These are phyloP conservation scores for Saguinus imperator DNA, from an alignment of 2,113 vertebrate genomes.

Conservation along the genomic window DNA sequence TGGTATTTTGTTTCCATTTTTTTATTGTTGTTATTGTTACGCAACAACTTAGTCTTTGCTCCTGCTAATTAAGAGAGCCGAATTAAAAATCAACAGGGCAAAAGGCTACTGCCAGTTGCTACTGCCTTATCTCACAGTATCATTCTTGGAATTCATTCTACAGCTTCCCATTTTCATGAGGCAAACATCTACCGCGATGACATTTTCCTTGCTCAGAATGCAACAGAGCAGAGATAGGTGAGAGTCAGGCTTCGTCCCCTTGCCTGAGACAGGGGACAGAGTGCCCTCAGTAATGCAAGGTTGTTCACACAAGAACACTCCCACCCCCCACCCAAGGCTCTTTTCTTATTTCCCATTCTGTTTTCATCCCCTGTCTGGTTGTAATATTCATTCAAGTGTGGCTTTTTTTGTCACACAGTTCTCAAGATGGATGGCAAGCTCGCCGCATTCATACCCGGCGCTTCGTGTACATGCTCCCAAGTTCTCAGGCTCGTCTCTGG, in stretches of 20 bases:
- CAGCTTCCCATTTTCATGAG: background rate
- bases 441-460: background rate
- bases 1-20: background rate
- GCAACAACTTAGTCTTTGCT: background rate
- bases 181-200: background rate
- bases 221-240: background rate
- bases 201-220: background rate
- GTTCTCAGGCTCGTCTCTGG: background rate
- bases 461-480: background rate
- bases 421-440: background rate
- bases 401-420: background rate
- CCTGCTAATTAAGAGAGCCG: background rate
- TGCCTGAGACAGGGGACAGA: background rate
- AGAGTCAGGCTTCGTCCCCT: background rate
- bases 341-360: background rate
- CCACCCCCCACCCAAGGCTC: background rate
- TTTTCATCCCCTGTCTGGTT: background rate
- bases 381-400: background rate
- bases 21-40: background rate
- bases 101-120: background rate
- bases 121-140: background rate
- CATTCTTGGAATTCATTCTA: slow-evolving; percentile 1
- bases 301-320: background rate
- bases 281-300: background rate
- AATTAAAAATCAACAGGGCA: background rate